Evolutionary conservation across 2,113 vertebrate species (phyloP), one percentile per base, ranked within the genome.

Genomic region (Syngnathus floridae): DNA sequence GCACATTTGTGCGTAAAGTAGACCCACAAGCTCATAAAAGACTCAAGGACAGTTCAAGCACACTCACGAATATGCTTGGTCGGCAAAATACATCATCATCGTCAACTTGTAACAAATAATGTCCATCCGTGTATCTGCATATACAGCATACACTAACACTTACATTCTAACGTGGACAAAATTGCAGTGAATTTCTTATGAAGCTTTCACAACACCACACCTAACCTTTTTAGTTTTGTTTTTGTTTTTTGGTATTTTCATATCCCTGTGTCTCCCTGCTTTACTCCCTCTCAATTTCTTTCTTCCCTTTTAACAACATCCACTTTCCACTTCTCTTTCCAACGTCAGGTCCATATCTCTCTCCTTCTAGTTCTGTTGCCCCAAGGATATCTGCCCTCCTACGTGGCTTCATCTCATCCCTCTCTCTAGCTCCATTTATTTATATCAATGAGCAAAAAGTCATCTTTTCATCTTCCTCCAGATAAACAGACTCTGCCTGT

Each of bases 401-500:
- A 89, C 88, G 82, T 73, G 62, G 72, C 73, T 63, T 86, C 78
- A 74, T 74, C 80, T 85, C 81, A 80, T 82, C 73, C 73, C 77
- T 82, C 73, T 84, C 80, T 83, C 74, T 78, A 73, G 80, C 76
- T 86, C 85, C 80, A 81, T 89, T 83, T 89, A 89, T 89, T 89
- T 89, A 89, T 89, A 89, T 82, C 86, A 86, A 83, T 85, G 85
- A 84, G 85, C 85, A 89, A 86, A 56, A 86, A 87, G 82, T 88
- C 88, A 85, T 71, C 75, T 78, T 88, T 89, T 89, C 80, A 89
- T 89, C 88, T 89, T 88, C 88, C 88, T 87, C 85, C 88, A 88
- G 78, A 89, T 81, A 79, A 87, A 83, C 82, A 80, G 72, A 78
- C 77, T 77, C 79, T 70, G 86, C 80, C 77, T 71, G 82, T 81